These are phyloP conservation scores for Fragum whitleyi DNA, from an alignment of 2,888 invertebrate species.

Conservation along the genomic window DNA sequence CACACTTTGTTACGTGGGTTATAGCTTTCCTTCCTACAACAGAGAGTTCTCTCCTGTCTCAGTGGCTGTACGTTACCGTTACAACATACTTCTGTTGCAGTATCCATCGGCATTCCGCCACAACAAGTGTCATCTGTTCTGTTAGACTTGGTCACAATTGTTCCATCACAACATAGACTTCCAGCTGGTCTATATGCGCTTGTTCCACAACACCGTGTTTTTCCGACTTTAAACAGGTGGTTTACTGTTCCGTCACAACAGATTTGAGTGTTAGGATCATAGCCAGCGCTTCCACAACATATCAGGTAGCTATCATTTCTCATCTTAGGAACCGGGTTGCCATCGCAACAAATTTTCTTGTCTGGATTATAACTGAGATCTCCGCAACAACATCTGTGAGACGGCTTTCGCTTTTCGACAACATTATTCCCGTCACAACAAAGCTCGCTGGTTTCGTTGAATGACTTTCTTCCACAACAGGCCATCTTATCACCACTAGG, in stretches of 20 bases:
- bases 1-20: slow-evolving; percentile 47
- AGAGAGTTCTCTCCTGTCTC: slow-evolving; percentile 38
- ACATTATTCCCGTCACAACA: slow-evolving; percentile 49
- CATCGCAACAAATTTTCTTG: slow-evolving; percentile 48
- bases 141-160: slow-evolving; percentile 37
- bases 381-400: slow-evolving; percentile 50
- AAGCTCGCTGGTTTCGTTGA: slow-evolving; percentile 27
- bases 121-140: slow-evolving; percentile 50
- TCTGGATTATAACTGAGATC: slow-evolving; percentile 45
- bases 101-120: slow-evolving; percentile 45
- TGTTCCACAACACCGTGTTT: slow-evolving; percentile 40
- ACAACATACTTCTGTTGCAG: slow-evolving; percentile 26
- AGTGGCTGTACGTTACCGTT: slow-evolving; percentile 42
- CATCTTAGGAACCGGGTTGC: slow-evolving; percentile 7
- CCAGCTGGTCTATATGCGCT: slow-evolving; percentile 36
- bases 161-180: slow-evolving; percentile 46
- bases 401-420: slow-evolving; percentile 31
- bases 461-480: slow-evolving; percentile 15
- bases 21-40: slow-evolving; percentile 53
- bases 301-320: not conserved
- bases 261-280: slow-evolving; percentile 39
- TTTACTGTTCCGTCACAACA: slow-evolving; percentile 48
- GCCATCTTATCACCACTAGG: slow-evolving; percentile 5
- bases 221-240: slow-evolving; percentile 16
- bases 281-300: slow-evolving; percentile 41